phyloP scores from a whole-genome alignment of 2,888 invertebrate species.

The Embidobia sp. region DNA sequence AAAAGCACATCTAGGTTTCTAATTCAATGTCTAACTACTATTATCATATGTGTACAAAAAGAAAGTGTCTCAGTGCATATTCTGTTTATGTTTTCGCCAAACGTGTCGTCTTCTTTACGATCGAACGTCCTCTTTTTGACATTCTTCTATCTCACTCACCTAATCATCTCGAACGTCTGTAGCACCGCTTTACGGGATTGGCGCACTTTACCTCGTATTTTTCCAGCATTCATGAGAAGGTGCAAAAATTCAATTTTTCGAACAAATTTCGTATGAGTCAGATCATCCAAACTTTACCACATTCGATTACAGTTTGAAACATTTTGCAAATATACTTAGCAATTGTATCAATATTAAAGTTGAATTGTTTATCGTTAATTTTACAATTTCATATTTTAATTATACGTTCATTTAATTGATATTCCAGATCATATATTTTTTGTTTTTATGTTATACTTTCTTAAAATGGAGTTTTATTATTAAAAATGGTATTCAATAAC shows the following conservation, averaged over 20 bases:
- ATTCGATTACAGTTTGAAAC: background rate
- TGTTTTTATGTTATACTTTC: no score
- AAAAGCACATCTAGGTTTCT: conserved; percentile 29
- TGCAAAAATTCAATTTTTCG: conserved; percentile 29
- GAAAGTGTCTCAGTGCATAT: conserved; percentile 31
- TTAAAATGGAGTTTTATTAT: background rate
- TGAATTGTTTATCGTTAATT: no score
- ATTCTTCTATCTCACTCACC: conserved; percentile 40
- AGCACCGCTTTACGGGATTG: conserved; percentile 35
- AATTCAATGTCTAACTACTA: conserved; percentile 35
- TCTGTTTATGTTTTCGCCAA: conserved; percentile 36
- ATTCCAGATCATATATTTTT: no score
- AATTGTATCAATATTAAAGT: no score
- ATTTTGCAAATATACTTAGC: no score
- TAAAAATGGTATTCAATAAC: conserved; percentile 5
- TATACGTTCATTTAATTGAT: no score
- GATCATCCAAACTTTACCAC: conserved; percentile 9
- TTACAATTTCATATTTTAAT: background rate
- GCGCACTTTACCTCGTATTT: conserved; percentile 34
- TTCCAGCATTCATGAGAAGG: conserved; percentile 17
- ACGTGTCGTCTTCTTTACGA: conserved; percentile 19
- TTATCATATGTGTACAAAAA: conserved; percentile 42
- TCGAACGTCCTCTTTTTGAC: conserved; percentile 26
- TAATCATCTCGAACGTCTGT: conserved; percentile 44
- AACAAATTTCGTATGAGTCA: conserved; percentile 9